These are phyloP conservation scores for Alviniconcha marisindica DNA, from an alignment of 1,140 invertebrate genomes.

Conservation along the genomic window DNA sequence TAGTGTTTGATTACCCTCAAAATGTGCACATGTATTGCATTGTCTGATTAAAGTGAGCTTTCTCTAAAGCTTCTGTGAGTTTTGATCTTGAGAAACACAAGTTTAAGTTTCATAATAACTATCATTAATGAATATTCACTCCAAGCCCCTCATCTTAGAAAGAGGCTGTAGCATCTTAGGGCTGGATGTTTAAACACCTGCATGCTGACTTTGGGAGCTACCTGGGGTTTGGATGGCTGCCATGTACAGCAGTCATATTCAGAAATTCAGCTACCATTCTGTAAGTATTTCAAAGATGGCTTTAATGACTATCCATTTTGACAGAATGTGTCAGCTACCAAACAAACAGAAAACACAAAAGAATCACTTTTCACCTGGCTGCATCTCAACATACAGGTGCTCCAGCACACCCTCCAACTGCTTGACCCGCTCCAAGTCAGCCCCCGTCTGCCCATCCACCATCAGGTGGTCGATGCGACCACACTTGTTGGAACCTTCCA, in stretches of 20 bases:
- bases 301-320: neutral
- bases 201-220: too few relatives aligned
- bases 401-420: constrained; percentile 57
- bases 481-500: constrained; percentile 66
- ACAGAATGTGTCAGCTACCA: neutral
- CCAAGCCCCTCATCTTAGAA: too few relatives aligned
- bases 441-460: constrained; percentile 63
- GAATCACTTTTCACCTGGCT: constrained; percentile 69
- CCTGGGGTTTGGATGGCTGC: neutral
- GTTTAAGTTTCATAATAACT: too few relatives aligned
- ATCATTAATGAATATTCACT: too few relatives aligned
- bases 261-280: neutral
- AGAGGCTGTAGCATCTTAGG: too few relatives aligned
- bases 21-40: too few relatives aligned
- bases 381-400: constrained; percentile 62
- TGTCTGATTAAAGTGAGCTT: too few relatives aligned
- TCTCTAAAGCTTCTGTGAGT: too few relatives aligned
- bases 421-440: constrained; percentile 62
- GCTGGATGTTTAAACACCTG: too few relatives aligned
- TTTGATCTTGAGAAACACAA: too few relatives aligned
- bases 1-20: too few relatives aligned
- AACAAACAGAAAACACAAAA: neutral
- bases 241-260: neutral
- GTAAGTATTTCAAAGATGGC: neutral
- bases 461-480: constrained; percentile 68